Evolutionary conservation across 2,113 vertebrate species (phyloP).

Genomic region (Motacilla alba): DNA sequence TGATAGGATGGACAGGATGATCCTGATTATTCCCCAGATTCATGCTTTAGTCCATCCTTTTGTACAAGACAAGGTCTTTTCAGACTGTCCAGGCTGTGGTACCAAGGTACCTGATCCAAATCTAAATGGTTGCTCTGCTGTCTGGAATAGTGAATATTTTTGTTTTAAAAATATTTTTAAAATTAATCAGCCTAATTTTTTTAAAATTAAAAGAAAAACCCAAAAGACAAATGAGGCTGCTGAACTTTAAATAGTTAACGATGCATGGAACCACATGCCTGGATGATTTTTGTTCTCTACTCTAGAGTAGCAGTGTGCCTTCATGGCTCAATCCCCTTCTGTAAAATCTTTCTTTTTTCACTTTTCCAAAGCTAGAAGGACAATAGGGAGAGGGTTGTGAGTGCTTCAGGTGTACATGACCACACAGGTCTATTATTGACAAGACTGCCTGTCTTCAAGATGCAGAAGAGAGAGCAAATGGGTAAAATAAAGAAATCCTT

Average conservation of each 20-base stretch:
- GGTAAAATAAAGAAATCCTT: not conserved
- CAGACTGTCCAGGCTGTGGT: not conserved
- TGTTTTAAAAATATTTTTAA: not conserved
- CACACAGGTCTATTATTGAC: not conserved
- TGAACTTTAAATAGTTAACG: not conserved
- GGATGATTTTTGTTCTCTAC: not conserved
- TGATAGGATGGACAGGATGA: not conserved
- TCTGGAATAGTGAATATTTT: not conserved
- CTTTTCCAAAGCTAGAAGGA: not conserved
- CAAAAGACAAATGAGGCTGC: not conserved
- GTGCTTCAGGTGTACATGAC: not conserved
- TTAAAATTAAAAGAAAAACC: not conserved
- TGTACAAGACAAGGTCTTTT: not conserved
- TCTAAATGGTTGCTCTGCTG: not conserved
- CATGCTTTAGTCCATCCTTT: not conserved
- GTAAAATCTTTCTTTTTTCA: not conserved
- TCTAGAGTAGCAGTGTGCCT: not conserved
- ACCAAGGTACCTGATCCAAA: not conserved
- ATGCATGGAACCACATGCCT: not conserved
- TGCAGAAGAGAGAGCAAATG: not conserved
- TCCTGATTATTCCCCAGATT: not conserved
- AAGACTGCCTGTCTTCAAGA: not conserved
- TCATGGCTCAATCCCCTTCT: not conserved
- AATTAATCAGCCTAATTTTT: not conserved
- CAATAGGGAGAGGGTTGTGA: not conserved